Evolutionary conservation across 2,797 vertebrate genomes (phyloP), one percentile per base, ranked within the genome.

Genomic region (Chelmon rostratus): DNA sequence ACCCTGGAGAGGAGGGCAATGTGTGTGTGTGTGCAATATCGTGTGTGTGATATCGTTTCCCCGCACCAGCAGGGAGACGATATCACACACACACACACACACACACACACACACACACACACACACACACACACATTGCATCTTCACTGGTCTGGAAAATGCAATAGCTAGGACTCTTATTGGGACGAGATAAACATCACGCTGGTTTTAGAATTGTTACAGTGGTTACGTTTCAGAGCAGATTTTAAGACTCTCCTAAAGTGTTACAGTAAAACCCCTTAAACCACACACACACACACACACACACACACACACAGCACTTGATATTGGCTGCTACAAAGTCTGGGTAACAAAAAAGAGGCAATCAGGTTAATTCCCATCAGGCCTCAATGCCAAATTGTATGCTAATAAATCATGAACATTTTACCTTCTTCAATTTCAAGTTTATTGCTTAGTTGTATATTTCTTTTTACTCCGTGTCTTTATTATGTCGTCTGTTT

Each of bases 1-100:
- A 92, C 89, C 89, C 86, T 80, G 50, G 25, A 81, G 73, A 88
- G 73, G 65, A 83, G 87, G 87, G 82, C 71, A 76, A 35, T 59
- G 50, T 64, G 49, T 68, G 68, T 73, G 68, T 35, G 50, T 52
- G 4, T 13, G 40, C 40, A 31, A 33, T n/a, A 64, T 63, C 3
- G 44, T 57, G 61, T 81, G 68, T 66, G 70, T 57, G 63, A 68
- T 56, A 65, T 61, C 23, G 25, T 71, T 61, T 66, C 38, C 46
- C 62, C 76, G 68, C 67, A 88, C 70, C 79, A 87, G 79, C 71
- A 64, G 81, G 75, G 73, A 76, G 64, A 69, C 35, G 10, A 84
- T 81, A 81, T 69, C 68, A 37, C 38, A 61, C 70, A 56, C 62
- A 40, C 62, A 74, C 19, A 61, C 57, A 68, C 53, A 49, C 68